Conservation (phyloP, 2,888 invertebrate genomes). For the Agrenia bidenticulata region DNA sequence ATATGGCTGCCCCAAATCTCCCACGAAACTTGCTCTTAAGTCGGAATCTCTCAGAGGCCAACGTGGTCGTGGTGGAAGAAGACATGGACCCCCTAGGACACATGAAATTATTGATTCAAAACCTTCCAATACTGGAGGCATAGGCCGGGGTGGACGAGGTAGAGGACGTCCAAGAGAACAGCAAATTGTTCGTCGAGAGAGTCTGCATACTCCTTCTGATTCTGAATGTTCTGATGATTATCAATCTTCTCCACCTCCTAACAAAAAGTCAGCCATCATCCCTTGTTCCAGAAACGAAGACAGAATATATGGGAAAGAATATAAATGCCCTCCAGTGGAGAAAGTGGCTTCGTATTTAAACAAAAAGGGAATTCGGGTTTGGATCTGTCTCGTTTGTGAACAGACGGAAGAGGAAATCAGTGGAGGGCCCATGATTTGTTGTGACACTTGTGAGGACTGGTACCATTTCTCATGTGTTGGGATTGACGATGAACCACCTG, state of each 20-base stretch:
- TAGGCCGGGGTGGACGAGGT: not conserved
- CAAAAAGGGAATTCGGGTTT: slow-evolving; percentile 31
- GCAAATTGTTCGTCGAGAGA: not conserved
- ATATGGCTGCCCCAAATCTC: not conserved
- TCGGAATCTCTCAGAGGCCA: too few species aligned
- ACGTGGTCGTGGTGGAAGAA: too few species aligned
- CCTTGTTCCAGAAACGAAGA: slow-evolving; percentile 6
- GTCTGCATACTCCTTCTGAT: not conserved
- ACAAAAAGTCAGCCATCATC: not conserved
- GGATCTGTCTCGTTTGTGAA: slow-evolving; percentile 45
- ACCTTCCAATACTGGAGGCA: not conserved
- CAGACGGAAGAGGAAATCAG: slow-evolving; percentile 35
- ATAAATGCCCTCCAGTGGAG: slow-evolving; percentile 32
- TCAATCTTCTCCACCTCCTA: not conserved
- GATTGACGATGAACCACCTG: slow-evolving; percentile 28
- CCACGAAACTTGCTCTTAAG: not conserved
- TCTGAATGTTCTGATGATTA: not conserved
- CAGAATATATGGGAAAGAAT: slow-evolving; percentile 24
- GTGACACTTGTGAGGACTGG: slow-evolving; percentile 45
- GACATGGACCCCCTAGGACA: too few species aligned
- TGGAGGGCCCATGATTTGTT: slow-evolving; percentile 38
- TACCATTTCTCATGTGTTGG: slow-evolving; percentile 42
- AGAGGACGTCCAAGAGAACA: not conserved
- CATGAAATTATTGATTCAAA: too few species aligned
- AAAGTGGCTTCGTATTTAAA: slow-evolving; percentile 34